Base-by-base conservation (phyloP, 2,113 vertebrate genomes). In the Nothocercus julius region DNA sequence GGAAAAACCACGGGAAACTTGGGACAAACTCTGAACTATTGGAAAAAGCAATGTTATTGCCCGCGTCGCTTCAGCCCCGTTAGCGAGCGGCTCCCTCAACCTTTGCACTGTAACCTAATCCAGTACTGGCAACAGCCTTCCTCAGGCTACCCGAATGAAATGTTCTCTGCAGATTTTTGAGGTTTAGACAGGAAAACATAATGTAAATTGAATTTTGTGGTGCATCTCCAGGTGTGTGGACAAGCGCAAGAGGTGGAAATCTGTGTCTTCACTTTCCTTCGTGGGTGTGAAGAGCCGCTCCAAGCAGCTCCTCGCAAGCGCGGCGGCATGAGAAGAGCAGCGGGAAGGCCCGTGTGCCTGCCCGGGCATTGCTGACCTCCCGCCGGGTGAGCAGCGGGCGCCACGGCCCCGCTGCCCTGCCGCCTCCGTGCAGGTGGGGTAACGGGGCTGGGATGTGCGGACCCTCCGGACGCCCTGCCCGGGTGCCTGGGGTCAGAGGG, bases 261-360 rank as follows among this genome's bases (percentile, higher is more conserved):
- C 1, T 1, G 7, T 58, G 8, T 24, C 32, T 69, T 32, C 36
- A 5, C 40, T 53, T 53, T 28, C 38, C n/a, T 61, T 34, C 28
- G 34, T 14, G 40, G 42, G 7, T 61, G 7, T 53, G 15, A 68
- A 62, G 9, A 11, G 9, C 6, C 12, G 14, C 49, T 92, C 30
- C 36, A n/a, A 13, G 11, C 44, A 58, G 32, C 22, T 72, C 25
- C 62, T 69, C 28, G 12, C 32, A 68, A 58, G 22, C 2, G 17
- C 44, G 25, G 40, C 21, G 24, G 8, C 36, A 19, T 16, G 38
- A 5, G 7, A 24, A 58, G 28, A n/a, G 28, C 58, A 27, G 2
- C 5, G 1, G 18, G 47, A 42, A 34, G 54, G 13, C 40, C 77
- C 44, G 8, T 5, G 0, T 3, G 11, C 2, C 5, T 4, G 24